Evolutionary conservation across 2,888 invertebrate genomes (phyloP).

Genomic region (Pristionchus arcanus): DNA sequence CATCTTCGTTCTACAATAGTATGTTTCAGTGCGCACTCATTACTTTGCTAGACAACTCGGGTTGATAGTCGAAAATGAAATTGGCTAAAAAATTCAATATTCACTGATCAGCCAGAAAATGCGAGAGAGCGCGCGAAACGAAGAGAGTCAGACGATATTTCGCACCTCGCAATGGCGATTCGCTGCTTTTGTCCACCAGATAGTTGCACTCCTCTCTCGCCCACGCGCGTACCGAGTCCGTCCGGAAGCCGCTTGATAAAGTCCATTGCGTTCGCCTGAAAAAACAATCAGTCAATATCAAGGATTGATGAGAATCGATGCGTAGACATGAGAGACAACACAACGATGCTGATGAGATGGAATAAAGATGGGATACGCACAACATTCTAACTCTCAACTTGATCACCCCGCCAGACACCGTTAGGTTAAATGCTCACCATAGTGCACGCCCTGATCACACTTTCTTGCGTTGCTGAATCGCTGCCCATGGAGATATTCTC

Average conservation of each 20-base stretch:
- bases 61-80: too few relatives aligned
- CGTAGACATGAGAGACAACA: not conserved
- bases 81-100: too few relatives aligned
- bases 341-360: not conserved
- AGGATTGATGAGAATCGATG: not conserved
- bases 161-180: constrained; percentile 60
- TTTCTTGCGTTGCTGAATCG: constrained; percentile 70
- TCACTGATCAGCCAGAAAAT: too few relatives aligned
- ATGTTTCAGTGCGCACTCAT: too few relatives aligned
- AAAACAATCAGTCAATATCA: not conserved
- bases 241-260: constrained; percentile 77
- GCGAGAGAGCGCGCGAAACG: too few relatives aligned
- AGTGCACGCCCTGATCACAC: constrained; percentile 67
- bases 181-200: constrained; percentile 73
- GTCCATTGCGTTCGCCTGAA: constrained; percentile 76
- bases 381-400: too few relatives aligned
- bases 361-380: too few relatives aligned
- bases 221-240: constrained; percentile 76
- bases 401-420: too few relatives aligned
- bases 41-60: too few relatives aligned
- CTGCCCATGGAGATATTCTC: constrained; percentile 87
- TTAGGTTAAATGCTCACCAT: too few relatives aligned
- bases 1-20: too few relatives aligned
- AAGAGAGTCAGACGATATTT: too few relatives aligned
- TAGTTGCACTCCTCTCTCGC: constrained; percentile 76